phyloP scores from a whole-genome alignment of 2,888 invertebrate genomes.

The Andrena flavipes region DNA sequence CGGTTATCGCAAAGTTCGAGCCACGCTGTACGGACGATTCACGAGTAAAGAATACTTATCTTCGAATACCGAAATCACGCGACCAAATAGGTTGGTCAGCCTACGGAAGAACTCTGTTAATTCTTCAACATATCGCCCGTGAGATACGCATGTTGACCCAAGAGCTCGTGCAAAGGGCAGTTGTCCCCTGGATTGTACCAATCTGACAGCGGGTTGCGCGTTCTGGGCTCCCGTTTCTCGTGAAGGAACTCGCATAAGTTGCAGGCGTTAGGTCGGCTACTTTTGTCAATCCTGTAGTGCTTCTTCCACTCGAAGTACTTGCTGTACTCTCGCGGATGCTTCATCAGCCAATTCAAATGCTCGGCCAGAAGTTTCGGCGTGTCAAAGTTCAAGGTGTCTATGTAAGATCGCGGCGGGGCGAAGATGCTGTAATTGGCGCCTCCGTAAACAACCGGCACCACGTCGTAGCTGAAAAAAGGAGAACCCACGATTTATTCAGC shows the following conservation, averaged over 20 bases:
- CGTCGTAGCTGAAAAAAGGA: constrained; percentile 77
- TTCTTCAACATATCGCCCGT: constrained; percentile 35
- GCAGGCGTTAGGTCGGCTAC: constrained; percentile 86
- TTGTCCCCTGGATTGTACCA: constrained; percentile 71
- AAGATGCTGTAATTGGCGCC: constrained; percentile 88
- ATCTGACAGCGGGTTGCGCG: constrained; percentile 64
- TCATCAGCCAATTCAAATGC: constrained; percentile 86
- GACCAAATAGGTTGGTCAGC: too few relatives aligned
- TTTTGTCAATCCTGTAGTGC: constrained; percentile 85
- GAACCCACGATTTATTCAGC: too few relatives aligned
- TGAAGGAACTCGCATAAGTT: constrained; percentile 86
- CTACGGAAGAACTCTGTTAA: background rate
- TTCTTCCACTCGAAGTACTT: constrained; percentile 89
- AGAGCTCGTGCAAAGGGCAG: constrained; percentile 72
- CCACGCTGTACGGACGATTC: too few relatives aligned
- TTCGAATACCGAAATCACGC: too few relatives aligned
- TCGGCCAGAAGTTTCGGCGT: constrained; percentile 87
- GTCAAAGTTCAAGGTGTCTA: constrained; percentile 88
- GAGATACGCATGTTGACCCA: constrained; percentile 49
- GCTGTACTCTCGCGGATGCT: constrained; percentile 87
- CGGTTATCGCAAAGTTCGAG: too few relatives aligned
- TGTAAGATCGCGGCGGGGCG: constrained; percentile 88
- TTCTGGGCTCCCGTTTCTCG: constrained; percentile 45
- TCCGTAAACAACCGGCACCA: constrained; percentile 89
- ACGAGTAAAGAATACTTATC: too few relatives aligned